Percentiles rank a stretch among this genome's conserved stretches.
Evolutionary conservation across 2,113 vertebrate species (phyloP).

Genomic region (Pseudolaguvia tuberculata): DNA sequence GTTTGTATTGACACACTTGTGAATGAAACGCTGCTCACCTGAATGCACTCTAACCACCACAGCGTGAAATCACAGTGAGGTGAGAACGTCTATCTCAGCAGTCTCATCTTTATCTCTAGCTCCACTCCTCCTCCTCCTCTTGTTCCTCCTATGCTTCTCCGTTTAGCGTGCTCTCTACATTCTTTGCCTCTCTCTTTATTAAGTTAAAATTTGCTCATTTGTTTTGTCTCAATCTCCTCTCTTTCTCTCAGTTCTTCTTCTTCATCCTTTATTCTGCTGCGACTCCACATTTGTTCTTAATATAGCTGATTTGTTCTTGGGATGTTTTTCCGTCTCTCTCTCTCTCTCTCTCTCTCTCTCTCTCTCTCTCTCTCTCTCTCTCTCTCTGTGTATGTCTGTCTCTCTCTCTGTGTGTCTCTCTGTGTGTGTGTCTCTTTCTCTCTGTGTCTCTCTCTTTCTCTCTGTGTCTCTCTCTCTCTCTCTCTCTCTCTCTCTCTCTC

Average conservation of each 20-base stretch:
- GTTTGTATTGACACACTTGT: conserved; percentile 48
- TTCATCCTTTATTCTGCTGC: neutral
- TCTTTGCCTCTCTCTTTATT: neutral
- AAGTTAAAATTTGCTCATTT: too few species aligned
- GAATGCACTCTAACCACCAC: conserved; percentile 67
- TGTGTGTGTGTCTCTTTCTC: neutral
- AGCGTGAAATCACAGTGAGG: conserved; percentile 89
- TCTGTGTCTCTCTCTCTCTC: neutral
- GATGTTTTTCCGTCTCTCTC: neutral
- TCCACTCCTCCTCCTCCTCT: too few species aligned
- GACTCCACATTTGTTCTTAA: neutral
- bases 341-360: neutral
- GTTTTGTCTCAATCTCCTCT: too few species aligned
- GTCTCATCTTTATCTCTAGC: neutral
- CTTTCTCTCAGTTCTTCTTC: fast-evolving
- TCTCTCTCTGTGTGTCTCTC: neutral
- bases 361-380: conserved; percentile 41
- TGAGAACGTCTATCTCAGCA: conserved; percentile 56
- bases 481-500: neutral
- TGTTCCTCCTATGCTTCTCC: neutral
- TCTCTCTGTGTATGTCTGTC: conserved; percentile 23
- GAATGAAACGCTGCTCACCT: conserved; percentile 55
- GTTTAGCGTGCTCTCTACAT: neutral
- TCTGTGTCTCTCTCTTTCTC: neutral
- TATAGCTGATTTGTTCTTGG: neutral